A percentile compares a stretch with the other conserved stretches of the same genome.
Evolutionary conservation across 2,888 invertebrate species (phyloP).

Genomic region (Ectobius pallidus): DNA sequence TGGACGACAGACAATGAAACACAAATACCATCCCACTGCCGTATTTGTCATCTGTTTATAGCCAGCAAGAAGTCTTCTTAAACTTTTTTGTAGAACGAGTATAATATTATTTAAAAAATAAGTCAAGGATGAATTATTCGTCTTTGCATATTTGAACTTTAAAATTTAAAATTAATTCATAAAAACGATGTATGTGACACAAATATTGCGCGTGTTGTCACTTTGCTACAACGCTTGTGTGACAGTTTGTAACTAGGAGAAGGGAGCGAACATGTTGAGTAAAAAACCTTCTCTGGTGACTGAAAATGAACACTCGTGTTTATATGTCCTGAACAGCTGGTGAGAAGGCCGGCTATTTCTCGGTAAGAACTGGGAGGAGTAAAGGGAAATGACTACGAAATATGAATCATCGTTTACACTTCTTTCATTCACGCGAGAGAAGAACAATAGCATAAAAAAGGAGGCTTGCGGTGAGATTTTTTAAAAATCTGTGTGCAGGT

Average conservation of each 20-base stretch:
- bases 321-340: conserved; percentile 26
- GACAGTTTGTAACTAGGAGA: neutral
- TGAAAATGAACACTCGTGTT: conserved; percentile 8
- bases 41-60: neutral
- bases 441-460: neutral
- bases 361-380: too few species aligned
- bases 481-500: too few species aligned
- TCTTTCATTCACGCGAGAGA: neutral
- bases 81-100: too few species aligned
- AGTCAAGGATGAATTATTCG: too few species aligned
- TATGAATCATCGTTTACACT: neutral
- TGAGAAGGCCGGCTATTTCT: conserved; percentile 1
- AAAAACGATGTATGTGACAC: too few species aligned
- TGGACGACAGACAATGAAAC: neutral
- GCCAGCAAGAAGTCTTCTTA: too few species aligned
- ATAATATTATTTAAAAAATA: too few species aligned
- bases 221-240: neutral
- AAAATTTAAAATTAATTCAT: too few species aligned
- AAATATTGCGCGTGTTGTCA: too few species aligned
- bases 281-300: neutral
- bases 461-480: neutral
- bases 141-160: too few species aligned
- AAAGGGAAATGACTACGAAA: neutral
- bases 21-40: neutral
- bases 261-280: neutral